These are phyloP conservation scores for Forbesichthys agassizii DNA, from an alignment of 2,113 vertebrate species.

Conservation along the genomic window DNA sequence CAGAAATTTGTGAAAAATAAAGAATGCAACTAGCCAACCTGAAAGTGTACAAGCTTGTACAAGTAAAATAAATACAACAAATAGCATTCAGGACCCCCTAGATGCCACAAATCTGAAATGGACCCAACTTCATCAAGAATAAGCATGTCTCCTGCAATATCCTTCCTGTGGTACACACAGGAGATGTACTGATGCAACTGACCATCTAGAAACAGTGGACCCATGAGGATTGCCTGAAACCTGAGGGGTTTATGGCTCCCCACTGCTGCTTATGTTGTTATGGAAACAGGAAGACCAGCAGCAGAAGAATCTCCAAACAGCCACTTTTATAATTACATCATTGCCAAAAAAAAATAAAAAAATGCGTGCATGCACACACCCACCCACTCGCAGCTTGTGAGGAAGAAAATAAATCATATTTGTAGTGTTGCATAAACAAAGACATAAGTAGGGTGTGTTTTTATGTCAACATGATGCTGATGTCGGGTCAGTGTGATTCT, in stretches of 20 bases:
- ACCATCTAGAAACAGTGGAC: slow-evolving; percentile 27
- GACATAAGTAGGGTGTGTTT: no score
- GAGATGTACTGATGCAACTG: slow-evolving; percentile 35
- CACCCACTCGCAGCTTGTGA: no score
- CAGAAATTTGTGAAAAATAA: not conserved
- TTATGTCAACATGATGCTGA: no score
- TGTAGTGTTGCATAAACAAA: no score
- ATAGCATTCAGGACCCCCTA: not conserved
- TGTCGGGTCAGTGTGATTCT: no score
- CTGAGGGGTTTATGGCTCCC: slow-evolving; percentile 25
- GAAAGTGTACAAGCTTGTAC: no score
- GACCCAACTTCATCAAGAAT: not conserved
- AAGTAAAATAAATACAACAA: not conserved
- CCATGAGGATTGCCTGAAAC: slow-evolving; percentile 29
- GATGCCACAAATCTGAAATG: not conserved
- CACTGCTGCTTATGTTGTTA: slow-evolving; percentile 36
- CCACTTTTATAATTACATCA: slow-evolving; percentile 34
- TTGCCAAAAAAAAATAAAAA: slow-evolving; percentile 29
- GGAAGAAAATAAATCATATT: no score
- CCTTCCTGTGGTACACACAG: slow-evolving; percentile 58
- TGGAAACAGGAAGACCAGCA: slow-evolving; percentile 46
- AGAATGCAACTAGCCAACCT: not conserved
- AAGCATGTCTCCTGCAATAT: slow-evolving; percentile 45
- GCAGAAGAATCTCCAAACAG: slow-evolving; percentile 39
- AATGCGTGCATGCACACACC: not conserved